A percentile compares a stretch with the other conserved stretches of the same genome.
phyloP scores from a whole-genome alignment of 2,888 invertebrate genomes.

The Athrips mouffetella region DNA sequence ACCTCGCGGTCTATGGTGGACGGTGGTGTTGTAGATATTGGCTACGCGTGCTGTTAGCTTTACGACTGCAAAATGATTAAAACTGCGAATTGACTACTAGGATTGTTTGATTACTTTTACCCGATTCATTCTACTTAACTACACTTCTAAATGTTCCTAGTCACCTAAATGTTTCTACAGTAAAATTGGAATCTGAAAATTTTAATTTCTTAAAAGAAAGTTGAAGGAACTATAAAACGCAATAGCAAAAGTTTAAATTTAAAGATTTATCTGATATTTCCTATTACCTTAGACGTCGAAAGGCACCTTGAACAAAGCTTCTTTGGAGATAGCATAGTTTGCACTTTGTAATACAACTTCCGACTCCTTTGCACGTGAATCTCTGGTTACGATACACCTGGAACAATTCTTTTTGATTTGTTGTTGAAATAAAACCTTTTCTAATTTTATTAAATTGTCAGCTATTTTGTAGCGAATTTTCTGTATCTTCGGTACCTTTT shows the following conservation, averaged over 20 bases:
- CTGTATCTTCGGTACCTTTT: too few relatives aligned
- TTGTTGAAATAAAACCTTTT: too few relatives aligned
- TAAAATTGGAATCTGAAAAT: background rate
- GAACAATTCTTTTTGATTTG: background rate
- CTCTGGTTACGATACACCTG: background rate
- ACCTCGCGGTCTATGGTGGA: too few relatives aligned
- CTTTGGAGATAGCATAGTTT: constrained; percentile 12
- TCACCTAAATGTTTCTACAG: background rate
- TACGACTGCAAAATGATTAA: too few relatives aligned
- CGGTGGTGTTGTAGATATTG: background rate
- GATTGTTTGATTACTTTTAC: background rate
- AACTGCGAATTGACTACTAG: background rate
- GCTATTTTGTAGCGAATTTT: too few relatives aligned
- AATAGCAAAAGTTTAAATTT: background rate
- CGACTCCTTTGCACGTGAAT: background rate
- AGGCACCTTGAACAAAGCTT: background rate
- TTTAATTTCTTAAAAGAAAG: background rate
- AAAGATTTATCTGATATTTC: constrained; percentile 7
- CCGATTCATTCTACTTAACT: too few relatives aligned
- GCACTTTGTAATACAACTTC: constrained; percentile 17
- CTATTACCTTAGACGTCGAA: background rate
- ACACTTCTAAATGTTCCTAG: too few relatives aligned
- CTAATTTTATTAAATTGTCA: too few relatives aligned
- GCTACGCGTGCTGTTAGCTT: background rate
- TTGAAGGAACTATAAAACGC: background rate